A percentile compares a stretch with the other conserved stretches of the same genome.
Conservation (phyloP, 2,113 vertebrate species). For the Rissa tridactyla region DNA sequence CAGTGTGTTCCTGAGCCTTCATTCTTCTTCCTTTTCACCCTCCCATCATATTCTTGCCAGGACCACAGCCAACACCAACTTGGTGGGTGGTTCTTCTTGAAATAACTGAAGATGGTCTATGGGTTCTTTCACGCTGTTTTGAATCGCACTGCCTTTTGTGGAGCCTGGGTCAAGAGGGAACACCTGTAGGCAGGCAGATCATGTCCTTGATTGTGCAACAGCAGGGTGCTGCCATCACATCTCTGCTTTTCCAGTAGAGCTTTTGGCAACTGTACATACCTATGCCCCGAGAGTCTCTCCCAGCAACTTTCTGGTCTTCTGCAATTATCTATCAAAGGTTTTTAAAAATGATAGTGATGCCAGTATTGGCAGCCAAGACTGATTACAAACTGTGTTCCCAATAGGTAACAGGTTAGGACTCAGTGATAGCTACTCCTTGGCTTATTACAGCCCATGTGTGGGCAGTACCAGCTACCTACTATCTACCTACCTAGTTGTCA, state of each 20-base stretch:
- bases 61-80: background rate
- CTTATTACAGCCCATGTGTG: background rate
- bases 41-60: background rate
- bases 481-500: background rate
- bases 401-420: background rate
- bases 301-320: background rate
- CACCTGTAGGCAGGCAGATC: background rate
- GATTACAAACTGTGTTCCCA: background rate
- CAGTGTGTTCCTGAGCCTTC: background rate
- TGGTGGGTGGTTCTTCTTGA: background rate
- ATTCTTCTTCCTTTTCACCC: background rate
- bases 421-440: background rate
- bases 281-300: background rate
- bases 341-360: background rate
- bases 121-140: background rate
- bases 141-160: background rate
- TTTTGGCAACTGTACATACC: background rate
- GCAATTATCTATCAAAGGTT: background rate
- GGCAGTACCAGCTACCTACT: background rate
- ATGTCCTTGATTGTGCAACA: background rate
- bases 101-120: background rate
- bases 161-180: background rate
- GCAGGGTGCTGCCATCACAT: background rate
- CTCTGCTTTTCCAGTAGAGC: background rate
- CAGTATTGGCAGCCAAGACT: background rate